Conservation (phyloP, 2,888 invertebrate genomes). For the Catocala fraxini region DNA sequence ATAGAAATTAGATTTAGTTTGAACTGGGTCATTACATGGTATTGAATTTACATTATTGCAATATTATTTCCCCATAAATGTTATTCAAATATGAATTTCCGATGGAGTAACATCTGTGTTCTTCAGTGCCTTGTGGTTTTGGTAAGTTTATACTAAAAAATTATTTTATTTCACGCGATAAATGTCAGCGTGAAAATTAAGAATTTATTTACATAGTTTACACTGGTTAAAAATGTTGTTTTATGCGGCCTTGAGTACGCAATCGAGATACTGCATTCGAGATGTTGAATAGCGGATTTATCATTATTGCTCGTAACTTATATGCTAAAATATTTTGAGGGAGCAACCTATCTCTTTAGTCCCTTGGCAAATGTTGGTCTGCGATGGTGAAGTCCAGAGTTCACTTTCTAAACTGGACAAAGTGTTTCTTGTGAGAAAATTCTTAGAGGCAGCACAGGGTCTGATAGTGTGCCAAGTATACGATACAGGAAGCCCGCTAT, state of each 20-base stretch:
- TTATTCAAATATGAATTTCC: slow-evolving; percentile 12
- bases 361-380: too few relatives aligned
- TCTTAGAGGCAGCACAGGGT: too few relatives aligned
- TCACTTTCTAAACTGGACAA: too few relatives aligned
- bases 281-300: background rate
- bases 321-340: too few relatives aligned
- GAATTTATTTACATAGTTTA: slow-evolving; percentile 2
- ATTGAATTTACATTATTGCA: background rate
- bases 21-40: slow-evolving; percentile 9
- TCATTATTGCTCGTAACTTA: too few relatives aligned
- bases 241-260: background rate
- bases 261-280: background rate
- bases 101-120: slow-evolving; percentile 3
- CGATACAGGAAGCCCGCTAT: too few relatives aligned
- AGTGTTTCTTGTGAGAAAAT: too few relatives aligned
- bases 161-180: slow-evolving; percentile 8
- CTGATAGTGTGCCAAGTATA: too few relatives aligned
- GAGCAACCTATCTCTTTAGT: too few relatives aligned
- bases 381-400: too few relatives aligned
- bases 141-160: slow-evolving; percentile 7
- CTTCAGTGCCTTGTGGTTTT: slow-evolving; percentile 3
- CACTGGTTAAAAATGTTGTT: slow-evolving; percentile 6
- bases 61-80: background rate
- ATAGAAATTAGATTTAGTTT: slow-evolving; percentile 14
- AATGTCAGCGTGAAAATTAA: slow-evolving; percentile 10